Evolutionary conservation across 37 sponge, comb jelly and placozoan species (phyloP).

Genomic region (Dysidea cf. avara): DNA sequence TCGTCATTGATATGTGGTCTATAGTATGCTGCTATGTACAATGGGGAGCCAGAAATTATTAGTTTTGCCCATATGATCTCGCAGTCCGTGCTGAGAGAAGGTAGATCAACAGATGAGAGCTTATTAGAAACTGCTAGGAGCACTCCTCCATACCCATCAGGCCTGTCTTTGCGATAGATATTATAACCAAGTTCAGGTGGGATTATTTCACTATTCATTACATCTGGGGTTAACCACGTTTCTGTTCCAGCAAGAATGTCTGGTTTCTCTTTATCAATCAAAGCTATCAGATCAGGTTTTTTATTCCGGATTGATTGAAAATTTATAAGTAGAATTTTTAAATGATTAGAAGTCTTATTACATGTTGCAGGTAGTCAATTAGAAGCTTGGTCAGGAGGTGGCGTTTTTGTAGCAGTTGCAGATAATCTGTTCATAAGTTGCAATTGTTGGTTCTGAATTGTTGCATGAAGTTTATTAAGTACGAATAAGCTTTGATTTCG

Average conservation of each 20-base stretch:
- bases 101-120: background rate
- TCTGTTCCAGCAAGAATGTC: conserved; percentile 19
- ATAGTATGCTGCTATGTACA: conserved; percentile 18
- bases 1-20: conserved; percentile 5
- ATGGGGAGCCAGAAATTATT: background rate
- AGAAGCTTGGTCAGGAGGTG: too few relatives aligned
- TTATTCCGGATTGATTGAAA: too few relatives aligned
- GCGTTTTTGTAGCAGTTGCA: too few relatives aligned
- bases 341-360: too few relatives aligned
- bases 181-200: background rate
- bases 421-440: too few relatives aligned
- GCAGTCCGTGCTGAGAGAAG: conserved; percentile 2
- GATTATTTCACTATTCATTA: conserved; percentile 7
- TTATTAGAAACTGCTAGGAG: conserved; percentile 5
- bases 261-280: background rate
- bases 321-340: too few relatives aligned
- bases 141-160: conserved; percentile 8
- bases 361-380: too few relatives aligned
- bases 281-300: background rate
- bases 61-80: conserved; percentile 31
- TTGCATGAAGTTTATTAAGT: too few relatives aligned
- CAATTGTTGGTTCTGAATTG: too few relatives aligned
- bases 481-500: too few relatives aligned
- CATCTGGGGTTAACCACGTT: background rate
- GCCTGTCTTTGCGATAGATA: conserved; percentile 6